These are phyloP conservation scores for Hassar affinis DNA, from an alignment of 2,113 vertebrate species.

Conservation along the genomic window DNA sequence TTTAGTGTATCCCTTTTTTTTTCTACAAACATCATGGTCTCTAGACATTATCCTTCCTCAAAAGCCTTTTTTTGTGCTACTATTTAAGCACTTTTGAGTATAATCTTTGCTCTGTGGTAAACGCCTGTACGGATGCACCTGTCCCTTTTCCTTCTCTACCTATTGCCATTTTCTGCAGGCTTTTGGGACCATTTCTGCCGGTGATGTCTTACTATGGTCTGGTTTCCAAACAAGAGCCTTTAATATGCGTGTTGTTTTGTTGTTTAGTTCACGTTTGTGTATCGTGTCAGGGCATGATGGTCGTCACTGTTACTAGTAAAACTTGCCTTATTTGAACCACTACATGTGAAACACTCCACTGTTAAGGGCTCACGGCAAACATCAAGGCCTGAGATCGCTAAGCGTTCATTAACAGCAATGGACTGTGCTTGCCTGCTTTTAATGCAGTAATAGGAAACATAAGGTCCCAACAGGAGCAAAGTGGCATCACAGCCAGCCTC, in stretches of 20 bases:
- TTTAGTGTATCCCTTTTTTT: not conserved
- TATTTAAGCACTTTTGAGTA: slow-evolving; percentile 19
- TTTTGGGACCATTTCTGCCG: not conserved
- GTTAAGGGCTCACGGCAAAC: not conserved
- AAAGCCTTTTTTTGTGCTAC: not conserved
- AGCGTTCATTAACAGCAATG: not conserved
- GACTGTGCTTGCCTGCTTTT: slow-evolving; percentile 20
- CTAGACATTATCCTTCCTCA: not conserved
- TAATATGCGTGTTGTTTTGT: not conserved
- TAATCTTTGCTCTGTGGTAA: slow-evolving; percentile 22
- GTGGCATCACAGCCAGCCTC: slow-evolving; percentile 13
- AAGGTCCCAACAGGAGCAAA: not conserved
- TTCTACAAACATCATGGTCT: not conserved
- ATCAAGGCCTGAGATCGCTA: not conserved
- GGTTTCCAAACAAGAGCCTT: not conserved
- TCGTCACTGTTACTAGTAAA: slow-evolving; percentile 6
- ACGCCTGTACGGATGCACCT: not conserved
- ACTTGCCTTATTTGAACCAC: slow-evolving; percentile 8
- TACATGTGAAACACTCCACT: slow-evolving; percentile 11
- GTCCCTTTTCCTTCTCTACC: not conserved
- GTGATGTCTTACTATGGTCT: not conserved
- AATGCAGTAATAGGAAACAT: slow-evolving; percentile 14
- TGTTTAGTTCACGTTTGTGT: not conserved
- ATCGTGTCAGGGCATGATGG: not conserved
- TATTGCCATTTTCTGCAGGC: not conserved